phyloP scores from a whole-genome alignment of 1,140 invertebrate species.

The Drosophila seguyi region DNA sequence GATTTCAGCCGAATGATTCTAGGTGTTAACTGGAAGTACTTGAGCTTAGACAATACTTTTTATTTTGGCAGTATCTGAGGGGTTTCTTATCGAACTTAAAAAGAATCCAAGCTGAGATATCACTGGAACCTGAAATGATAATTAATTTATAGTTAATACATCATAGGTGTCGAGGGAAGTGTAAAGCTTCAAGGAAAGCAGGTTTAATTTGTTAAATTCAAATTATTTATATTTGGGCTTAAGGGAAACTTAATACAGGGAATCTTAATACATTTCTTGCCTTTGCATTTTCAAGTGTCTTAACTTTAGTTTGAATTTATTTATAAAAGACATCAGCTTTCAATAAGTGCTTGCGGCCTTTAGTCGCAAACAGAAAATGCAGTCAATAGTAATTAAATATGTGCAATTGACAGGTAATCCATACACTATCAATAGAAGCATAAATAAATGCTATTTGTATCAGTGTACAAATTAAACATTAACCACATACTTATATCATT shows the following conservation, averaged over 20 bases:
- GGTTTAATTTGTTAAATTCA: background rate
- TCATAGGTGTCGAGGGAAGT: no score
- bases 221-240: no score
- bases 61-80: constrained; percentile 7
- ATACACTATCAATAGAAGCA: background rate
- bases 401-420: constrained; percentile 3
- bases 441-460: constrained; percentile 10
- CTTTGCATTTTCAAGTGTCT: background rate
- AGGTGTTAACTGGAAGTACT: constrained; percentile 10
- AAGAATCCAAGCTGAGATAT: background rate
- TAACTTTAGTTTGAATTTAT: background rate
- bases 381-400: constrained; percentile 1
- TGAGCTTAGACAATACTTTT: background rate
- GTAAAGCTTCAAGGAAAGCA: background rate
- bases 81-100: background rate
- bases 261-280: no score
- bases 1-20: constrained; percentile 17
- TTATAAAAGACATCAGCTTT: background rate
- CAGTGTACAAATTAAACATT: background rate
- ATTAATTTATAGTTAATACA: background rate
- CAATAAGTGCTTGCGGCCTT: background rate
- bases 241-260: background rate
- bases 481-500: background rate
- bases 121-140: background rate
- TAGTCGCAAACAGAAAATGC: background rate